phyloP scores from a whole-genome alignment of 1,140 invertebrate genomes.

The Gonioctena quinquepunctata region DNA sequence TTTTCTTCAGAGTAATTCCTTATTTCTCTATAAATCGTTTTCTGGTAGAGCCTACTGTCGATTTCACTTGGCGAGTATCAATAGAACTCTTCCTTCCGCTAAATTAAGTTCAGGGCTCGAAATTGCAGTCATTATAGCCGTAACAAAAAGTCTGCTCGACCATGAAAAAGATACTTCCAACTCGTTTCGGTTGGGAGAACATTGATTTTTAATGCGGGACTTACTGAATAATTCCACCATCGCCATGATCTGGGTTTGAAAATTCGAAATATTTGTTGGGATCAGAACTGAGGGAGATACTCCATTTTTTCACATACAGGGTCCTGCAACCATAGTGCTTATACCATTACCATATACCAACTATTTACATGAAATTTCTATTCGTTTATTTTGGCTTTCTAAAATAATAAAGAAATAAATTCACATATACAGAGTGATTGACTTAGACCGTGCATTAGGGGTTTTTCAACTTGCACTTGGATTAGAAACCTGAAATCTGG shows the following conservation, averaged over 20 bases:
- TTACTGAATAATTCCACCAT: not conserved
- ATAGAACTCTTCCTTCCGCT: slow-evolving; percentile 1
- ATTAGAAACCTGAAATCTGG: no score
- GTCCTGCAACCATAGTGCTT: no score
- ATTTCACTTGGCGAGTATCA: not conserved
- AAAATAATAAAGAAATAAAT: no score
- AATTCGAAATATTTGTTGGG: not conserved
- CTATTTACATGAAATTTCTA: no score
- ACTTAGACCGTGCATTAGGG: no score
- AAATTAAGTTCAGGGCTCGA: not conserved
- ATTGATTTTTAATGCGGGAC: not conserved
- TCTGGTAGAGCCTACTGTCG: not conserved
- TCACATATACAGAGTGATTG: no score
- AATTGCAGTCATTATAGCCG: slow-evolving; percentile 1
- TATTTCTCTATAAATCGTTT: not conserved
- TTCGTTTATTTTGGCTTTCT: no score
- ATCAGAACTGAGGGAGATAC: not conserved
- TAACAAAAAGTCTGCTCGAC: not conserved
- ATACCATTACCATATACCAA: no score
- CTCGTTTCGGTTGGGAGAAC: not conserved
- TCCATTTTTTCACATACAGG: no score
- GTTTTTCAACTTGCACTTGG: no score
- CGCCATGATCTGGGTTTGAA: no score
- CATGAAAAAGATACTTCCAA: slow-evolving; percentile 3
- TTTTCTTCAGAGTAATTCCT: not conserved